Base-by-base conservation (phyloP, 2,797 vertebrate species). In the Liasis olivaceus region DNA sequence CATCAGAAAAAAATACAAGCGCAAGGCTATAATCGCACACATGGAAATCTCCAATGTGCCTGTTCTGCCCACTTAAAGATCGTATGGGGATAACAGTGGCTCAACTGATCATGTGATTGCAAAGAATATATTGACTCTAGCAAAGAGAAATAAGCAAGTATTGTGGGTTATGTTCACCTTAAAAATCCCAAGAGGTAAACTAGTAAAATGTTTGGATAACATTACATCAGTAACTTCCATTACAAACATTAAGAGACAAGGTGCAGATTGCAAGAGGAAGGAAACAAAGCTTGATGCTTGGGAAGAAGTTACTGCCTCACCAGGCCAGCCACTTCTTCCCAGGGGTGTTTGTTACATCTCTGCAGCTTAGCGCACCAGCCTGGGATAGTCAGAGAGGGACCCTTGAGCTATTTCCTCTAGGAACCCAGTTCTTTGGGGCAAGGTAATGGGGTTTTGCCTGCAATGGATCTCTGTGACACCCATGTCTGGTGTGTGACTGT, bases 91-190 rank as follows among this genome's bases (percentile, higher is more conserved):
- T 93, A 95, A 91, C 26, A 96, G 96, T 93, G 95, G 95, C 94
- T 94, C 95, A 95, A 95, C 93, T 96, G 96, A 96, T 96, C 96
- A 95, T 96, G 90, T 92, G 94, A 95, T 96, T 94, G 92, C 94
- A 95, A 96, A 95, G 93, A 96, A 96, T 94, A 95, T 94, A 95
- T 96, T 96, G 96, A 96, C 93, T 95, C 8, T 94, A 88, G 95
- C 92, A 94, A 92, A 96, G 94, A 97, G 94, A 96, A 92, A 91
- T 59, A 54, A 47, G 47, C n/a, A 22, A 66, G 42, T 87, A 26
- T 60, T 59, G 94, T 95, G 96, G 95, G 95, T 69, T 95, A 91
- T 95, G n/a, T 14, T 95, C 47, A 90, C 92, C 56, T 95, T 64
- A 0, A 66, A 92, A 95, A 95, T 87, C 91, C 42, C 0, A 0